Conservation (phyloP, 2,797 vertebrate genomes). For the Gallinago solitaria region DNA sequence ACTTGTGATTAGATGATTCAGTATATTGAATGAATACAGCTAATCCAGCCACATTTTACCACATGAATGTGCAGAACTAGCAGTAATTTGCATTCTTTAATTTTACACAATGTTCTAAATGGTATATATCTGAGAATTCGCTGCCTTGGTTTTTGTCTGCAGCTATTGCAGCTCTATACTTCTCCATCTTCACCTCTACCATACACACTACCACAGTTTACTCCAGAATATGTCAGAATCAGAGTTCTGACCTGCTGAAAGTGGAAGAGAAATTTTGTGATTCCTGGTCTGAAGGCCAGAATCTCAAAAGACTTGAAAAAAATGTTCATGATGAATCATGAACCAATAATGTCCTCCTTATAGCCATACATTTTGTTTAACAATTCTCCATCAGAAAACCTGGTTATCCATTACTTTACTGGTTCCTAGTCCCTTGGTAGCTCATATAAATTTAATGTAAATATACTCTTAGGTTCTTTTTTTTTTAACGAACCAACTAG, state of each 20-base stretch:
- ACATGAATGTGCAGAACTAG: not conserved
- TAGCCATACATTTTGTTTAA: not conserved
- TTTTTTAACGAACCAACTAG: not conserved
- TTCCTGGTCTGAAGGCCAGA: not conserved
- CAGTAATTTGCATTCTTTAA: not conserved
- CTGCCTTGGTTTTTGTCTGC: not conserved
- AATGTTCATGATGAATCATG: not conserved
- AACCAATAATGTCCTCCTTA: not conserved
- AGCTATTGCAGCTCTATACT: not conserved
- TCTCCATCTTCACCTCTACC: not conserved
- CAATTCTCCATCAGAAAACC: not conserved
- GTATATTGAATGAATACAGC: not conserved
- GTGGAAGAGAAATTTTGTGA: not conserved
- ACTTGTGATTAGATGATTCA: conserved; percentile 41
- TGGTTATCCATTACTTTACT: not conserved
- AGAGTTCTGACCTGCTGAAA: not conserved
- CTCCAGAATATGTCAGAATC: not conserved
- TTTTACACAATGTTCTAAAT: not conserved
- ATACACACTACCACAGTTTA: not conserved
- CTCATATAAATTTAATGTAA: not conserved
- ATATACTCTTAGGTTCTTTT: not conserved
- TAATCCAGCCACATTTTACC: not conserved
- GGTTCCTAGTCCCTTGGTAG: not conserved
- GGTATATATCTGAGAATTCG: not conserved
- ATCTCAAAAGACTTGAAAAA: not conserved